These are phyloP conservation scores for Craniophora ligustri DNA, from an alignment of 2,888 invertebrate species.

Conservation along the genomic window DNA sequence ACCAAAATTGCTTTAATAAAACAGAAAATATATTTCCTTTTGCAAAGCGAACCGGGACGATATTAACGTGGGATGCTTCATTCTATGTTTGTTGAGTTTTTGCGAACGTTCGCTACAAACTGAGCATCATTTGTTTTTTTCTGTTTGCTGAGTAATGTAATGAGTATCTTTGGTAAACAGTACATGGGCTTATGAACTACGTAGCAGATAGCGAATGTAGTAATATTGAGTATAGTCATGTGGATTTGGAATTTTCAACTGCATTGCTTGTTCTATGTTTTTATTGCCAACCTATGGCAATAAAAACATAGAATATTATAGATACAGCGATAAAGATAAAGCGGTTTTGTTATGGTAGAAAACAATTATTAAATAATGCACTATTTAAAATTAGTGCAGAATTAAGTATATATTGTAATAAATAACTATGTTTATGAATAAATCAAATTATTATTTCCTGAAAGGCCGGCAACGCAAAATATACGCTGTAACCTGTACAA, in stretches of 20 bases:
- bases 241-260: not conserved
- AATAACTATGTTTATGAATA: too few relatives aligned
- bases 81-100: constrained; percentile 49
- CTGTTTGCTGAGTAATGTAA: constrained; percentile 37
- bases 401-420: too few relatives aligned
- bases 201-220: not conserved
- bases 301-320: too few relatives aligned
- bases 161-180: constrained; percentile 22
- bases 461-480: too few relatives aligned
- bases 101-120: constrained; percentile 37
- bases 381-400: too few relatives aligned
- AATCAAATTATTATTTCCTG: too few relatives aligned
- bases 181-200: constrained; percentile 1
- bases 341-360: too few relatives aligned
- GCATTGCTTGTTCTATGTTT: too few relatives aligned
- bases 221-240: not conserved
- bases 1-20: constrained; percentile 77
- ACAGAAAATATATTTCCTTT: constrained; percentile 75
- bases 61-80: constrained; percentile 63
- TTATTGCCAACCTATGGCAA: too few relatives aligned
- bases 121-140: constrained; percentile 43
- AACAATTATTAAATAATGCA: too few relatives aligned
- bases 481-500: too few relatives aligned
- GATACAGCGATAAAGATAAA: too few relatives aligned
- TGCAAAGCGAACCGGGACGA: constrained; percentile 59